phyloP scores from a whole-genome alignment of 1,140 invertebrate genomes.

The Thaumatotibia leucotreta region DNA sequence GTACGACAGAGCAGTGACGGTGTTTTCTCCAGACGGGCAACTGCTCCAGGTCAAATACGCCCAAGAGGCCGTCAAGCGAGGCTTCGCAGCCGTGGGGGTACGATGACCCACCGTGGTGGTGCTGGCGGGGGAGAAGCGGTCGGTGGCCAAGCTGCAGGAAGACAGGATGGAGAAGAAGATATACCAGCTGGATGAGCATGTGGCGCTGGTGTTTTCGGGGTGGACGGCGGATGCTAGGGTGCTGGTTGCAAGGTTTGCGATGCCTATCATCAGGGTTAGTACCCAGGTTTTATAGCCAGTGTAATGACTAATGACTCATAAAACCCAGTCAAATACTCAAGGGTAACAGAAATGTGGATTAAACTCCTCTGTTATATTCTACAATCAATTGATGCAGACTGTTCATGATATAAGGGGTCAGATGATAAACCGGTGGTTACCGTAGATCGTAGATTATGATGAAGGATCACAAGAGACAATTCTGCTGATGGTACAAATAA shows the following conservation, averaged over 20 bases:
- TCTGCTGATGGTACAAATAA: no score
- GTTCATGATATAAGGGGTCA: no score
- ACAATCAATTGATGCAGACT: no score
- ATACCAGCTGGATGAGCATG: constrained; percentile 37
- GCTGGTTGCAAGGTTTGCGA: constrained; percentile 28
- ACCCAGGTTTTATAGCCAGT: no score
- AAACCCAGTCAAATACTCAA: no score
- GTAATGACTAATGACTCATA: no score
- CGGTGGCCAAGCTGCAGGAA: constrained; percentile 29
- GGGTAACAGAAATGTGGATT: no score
- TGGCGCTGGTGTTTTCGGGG: constrained; percentile 37
- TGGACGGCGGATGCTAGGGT: constrained; percentile 41
- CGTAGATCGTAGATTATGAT: no score
- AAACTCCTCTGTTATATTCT: no score
- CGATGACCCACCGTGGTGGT: constrained; percentile 29
- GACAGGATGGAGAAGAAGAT: constrained; percentile 45
- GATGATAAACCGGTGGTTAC: no score
- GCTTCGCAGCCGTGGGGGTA: constrained; percentile 35
- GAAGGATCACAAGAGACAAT: no score
- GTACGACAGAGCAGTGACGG: constrained; percentile 46
- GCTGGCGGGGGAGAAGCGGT: constrained; percentile 32
- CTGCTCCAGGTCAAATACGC: constrained; percentile 44
- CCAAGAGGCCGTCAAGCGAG: constrained; percentile 33
- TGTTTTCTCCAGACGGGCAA: constrained; percentile 46
- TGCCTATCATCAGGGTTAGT: no score